phyloP scores from a whole-genome alignment of 2,888 invertebrate genomes.

The Sarcophaga caerulescens region DNA sequence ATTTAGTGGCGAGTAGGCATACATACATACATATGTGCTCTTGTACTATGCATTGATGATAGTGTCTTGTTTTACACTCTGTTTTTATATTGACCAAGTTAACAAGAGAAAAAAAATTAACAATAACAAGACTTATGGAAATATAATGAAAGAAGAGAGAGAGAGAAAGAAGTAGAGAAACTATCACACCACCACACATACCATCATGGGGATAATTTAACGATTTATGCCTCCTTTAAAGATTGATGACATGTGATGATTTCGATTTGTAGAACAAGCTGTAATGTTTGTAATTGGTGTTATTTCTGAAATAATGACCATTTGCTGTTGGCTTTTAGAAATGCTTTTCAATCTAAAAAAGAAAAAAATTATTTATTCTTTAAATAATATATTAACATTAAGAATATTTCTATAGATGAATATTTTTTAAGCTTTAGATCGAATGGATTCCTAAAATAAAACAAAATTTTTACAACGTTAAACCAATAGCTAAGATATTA shows the following conservation, averaged over 20 bases:
- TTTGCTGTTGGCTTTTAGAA: slow-evolving; percentile 29
- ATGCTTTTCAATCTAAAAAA: neutral
- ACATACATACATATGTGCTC: slow-evolving; percentile 1
- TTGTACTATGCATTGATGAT: slow-evolving; percentile 26
- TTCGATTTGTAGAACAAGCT: slow-evolving; percentile 66
- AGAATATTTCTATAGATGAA: too few relatives aligned
- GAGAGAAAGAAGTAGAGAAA: slow-evolving; percentile 20
- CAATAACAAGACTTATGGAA: slow-evolving; percentile 6
- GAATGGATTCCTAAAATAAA: too few relatives aligned
- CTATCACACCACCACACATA: slow-evolving; percentile 59
- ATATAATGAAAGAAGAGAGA: neutral
- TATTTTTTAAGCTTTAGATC: too few relatives aligned
- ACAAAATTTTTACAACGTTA: too few relatives aligned
- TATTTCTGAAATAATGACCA: slow-evolving; percentile 31
- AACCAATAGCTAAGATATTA: too few relatives aligned
- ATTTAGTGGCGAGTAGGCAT: slow-evolving; percentile 11
- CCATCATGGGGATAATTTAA: slow-evolving; percentile 62
- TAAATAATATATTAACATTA: too few relatives aligned
- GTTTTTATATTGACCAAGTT: slow-evolving; percentile 38
- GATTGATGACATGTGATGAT: slow-evolving; percentile 68
- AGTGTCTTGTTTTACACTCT: slow-evolving; percentile 64
- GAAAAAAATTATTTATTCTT: too few relatives aligned
- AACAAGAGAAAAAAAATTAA: neutral
- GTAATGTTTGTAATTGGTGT: slow-evolving; percentile 58
- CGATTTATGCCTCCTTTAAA: slow-evolving; percentile 63